Conservation (phyloP, 2,113 vertebrate species). For the Saguinus imperator region DNA sequence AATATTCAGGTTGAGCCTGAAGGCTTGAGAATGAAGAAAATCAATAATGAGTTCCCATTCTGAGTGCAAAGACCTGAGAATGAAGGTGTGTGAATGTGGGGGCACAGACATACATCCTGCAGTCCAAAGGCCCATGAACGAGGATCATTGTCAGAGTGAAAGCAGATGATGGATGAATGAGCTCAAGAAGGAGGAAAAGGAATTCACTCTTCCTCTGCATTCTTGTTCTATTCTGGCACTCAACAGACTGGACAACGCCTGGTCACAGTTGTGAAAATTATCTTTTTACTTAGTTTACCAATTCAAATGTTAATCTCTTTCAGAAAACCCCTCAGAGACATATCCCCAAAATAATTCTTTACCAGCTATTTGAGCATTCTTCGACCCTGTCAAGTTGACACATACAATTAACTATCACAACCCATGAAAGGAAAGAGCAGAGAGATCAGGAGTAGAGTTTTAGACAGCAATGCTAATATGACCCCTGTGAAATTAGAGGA, state of each 20-base stretch:
- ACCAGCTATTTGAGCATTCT: neutral
- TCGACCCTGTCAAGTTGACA: neutral
- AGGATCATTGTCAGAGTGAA: fast-evolving
- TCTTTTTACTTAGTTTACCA: neutral
- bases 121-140: neutral
- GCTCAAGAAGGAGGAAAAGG: neutral
- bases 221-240: neutral
- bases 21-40: neutral
- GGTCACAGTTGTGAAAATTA: no score
- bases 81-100: neutral
- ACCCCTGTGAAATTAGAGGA: neutral
- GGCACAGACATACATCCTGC: neutral
- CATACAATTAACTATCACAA: neutral
- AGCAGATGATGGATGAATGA: neutral
- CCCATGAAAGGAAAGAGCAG: neutral
- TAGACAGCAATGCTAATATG: neutral
- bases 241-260: neutral
- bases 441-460: neutral
- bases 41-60: no score
- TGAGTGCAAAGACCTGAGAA: neutral
- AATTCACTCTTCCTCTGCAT: neutral
- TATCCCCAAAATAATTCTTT: neutral
- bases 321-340: neutral
- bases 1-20: neutral
- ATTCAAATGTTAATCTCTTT: neutral